Evolutionary conservation across 2,113 vertebrate genomes (phyloP).

Genomic region (Ptilorrhoa leucosticta): DNA sequence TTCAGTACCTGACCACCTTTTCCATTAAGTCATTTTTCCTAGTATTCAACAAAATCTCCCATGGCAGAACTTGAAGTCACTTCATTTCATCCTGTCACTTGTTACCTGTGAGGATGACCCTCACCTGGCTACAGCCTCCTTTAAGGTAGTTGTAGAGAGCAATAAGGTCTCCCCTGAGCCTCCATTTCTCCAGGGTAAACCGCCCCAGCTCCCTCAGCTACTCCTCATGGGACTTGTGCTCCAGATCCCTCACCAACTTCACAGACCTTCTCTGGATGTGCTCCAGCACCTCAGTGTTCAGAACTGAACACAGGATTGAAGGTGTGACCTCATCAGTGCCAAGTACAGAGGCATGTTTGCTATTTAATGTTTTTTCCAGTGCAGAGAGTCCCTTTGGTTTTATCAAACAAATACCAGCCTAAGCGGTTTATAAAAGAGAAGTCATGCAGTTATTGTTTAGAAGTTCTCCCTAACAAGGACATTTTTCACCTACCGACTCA

Average conservation of each 20-base stretch:
- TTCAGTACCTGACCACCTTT: background rate
- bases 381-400: background rate
- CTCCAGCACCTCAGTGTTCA: background rate
- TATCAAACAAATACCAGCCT: background rate
- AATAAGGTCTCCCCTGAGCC: background rate
- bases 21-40: background rate
- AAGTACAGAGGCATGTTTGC: background rate
- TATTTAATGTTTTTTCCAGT: background rate
- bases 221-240: background rate
- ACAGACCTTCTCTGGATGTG: background rate
- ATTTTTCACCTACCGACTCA: background rate
- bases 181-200: background rate
- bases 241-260: background rate
- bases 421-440: background rate
- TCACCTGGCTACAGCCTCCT: background rate
- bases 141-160: background rate
- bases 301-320: background rate
- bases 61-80: background rate
- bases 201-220: background rate
- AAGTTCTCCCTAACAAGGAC: background rate
- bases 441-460: background rate
- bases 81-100: background rate
- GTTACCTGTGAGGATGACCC: fast-evolving
- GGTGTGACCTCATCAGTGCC: background rate
- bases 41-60: background rate